These are phyloP conservation scores for Nezara viridula DNA, from an alignment of 2,888 invertebrate genomes.

Conservation along the genomic window DNA sequence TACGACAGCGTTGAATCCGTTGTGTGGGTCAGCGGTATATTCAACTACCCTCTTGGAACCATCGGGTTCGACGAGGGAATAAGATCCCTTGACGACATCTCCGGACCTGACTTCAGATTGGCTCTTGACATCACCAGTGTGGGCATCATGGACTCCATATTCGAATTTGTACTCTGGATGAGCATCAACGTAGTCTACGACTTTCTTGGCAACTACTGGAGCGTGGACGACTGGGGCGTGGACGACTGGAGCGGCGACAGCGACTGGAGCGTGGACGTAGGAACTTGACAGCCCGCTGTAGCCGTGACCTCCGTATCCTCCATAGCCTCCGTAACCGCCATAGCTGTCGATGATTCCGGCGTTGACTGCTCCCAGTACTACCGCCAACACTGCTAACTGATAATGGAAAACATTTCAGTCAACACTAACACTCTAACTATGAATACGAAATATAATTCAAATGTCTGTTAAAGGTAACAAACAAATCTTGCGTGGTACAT, in stretches of 20 bases:
- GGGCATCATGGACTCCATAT: constrained; percentile 60
- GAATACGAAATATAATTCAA: no score
- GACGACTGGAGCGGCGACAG: constrained; percentile 57
- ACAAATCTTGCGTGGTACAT: no score
- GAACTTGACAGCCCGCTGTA: constrained; percentile 27
- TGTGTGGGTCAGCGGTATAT: constrained; percentile 60
- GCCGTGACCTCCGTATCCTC: not conserved
- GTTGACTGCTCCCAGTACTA: constrained; percentile 27
- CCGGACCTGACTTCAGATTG: constrained; percentile 56
- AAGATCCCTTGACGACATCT: constrained; percentile 60
- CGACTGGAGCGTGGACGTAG: constrained; percentile 52
- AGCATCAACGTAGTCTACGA: constrained; percentile 60
- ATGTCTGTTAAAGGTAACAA: no score
- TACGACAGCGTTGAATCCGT: constrained; percentile 61
- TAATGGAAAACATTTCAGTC: not conserved
- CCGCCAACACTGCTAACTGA: constrained; percentile 53
- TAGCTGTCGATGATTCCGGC: constrained; percentile 54
- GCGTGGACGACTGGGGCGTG: constrained; percentile 52
- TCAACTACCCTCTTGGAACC: constrained; percentile 60
- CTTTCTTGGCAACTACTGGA: constrained; percentile 54
- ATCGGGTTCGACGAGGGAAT: constrained; percentile 61
- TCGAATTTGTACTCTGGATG: constrained; percentile 60
- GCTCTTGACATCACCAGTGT: constrained; percentile 60
- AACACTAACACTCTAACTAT: not conserved
- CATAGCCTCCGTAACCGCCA: constrained; percentile 29